Evolutionary conservation across 2,888 invertebrate genomes (phyloP), one percentile per base, ranked within the genome.

Genomic region (Parnassius mnemosyne): DNA sequence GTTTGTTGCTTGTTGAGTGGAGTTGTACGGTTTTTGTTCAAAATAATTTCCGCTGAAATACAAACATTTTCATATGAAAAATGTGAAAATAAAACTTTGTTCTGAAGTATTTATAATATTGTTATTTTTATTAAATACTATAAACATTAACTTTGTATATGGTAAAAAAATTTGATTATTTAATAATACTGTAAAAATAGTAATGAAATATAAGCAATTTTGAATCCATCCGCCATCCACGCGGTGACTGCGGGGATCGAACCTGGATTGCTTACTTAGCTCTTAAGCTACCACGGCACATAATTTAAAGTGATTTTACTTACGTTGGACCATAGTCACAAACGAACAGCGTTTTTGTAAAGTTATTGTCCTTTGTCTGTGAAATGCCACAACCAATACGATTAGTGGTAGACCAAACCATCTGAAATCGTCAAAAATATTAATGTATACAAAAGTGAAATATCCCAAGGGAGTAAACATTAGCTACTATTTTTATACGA

Each of bases 251-350:
- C 7, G 34, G 34, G 34, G 34, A 34, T 34, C 34, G 34, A 34
- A 34, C 34, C 34, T 34, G 34, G 34, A 34, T 34, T 34, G 34
- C 34, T 34, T 7, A 7, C 34, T 34, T 34, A 34, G 34, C 34
- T 34, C 34, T 34, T 7, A 34, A 34, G 0, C 7, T 34, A 34
- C 34, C 7, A 0, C 34, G 5, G 34, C 7, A 34, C 34, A 7
- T 7, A 34, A 34, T 7, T 0, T 34, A 0, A 34, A 34, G 34
- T 34, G 34, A 34, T 1, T 12, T 1, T 53, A 57, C 61, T 62
- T 54, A 62, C 62, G 62, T 46, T 7, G 57, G 62, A 11, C 62
- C 62, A 46, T 62, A 62, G 50, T 62, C 62, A 54, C 62, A 62
- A 25, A 62, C 62, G 12, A 62, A 57, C 54, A 62, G 16, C 5